phyloP scores from a whole-genome alignment of 2,888 invertebrate genomes.

The Hecatera dysodea region DNA sequence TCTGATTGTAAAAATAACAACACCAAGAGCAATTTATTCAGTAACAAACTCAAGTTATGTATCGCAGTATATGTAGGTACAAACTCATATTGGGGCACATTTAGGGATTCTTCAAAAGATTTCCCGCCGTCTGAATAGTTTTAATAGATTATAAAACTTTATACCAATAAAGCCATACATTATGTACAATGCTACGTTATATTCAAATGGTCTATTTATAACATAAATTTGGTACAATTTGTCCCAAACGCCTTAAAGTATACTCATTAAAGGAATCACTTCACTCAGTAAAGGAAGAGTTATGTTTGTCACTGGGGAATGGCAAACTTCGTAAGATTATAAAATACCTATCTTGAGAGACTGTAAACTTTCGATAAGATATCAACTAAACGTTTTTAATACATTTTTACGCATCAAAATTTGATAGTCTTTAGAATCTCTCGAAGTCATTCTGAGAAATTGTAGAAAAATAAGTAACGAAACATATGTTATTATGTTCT shows the following conservation, averaged over 20 bases:
- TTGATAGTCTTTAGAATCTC: too few species aligned
- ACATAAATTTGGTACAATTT: background rate
- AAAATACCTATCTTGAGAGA: too few species aligned
- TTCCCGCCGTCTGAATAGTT: constrained; percentile 33
- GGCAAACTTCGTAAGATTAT: too few species aligned
- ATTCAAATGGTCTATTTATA: background rate
- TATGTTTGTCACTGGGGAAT: too few species aligned
- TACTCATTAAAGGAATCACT: too few species aligned
- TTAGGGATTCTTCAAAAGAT: constrained; percentile 20
- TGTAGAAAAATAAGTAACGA: too few species aligned
- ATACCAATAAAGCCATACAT: background rate
- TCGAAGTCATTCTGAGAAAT: too few species aligned
- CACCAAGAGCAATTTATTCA: background rate
- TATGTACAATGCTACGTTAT: background rate
- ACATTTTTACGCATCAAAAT: too few species aligned
- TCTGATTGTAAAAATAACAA: background rate
- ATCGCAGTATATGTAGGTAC: background rate
- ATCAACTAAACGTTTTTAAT: too few species aligned
- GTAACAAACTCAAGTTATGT: background rate
- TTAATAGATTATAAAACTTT: constrained; percentile 21
- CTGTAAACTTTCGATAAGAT: too few species aligned
- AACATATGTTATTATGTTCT: too few species aligned
- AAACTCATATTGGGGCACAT: background rate
- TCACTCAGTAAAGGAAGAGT: too few species aligned
- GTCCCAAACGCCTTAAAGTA: background rate